phyloP scores from a whole-genome alignment of 2,113 vertebrate genomes.

The Polypterus senegalus region DNA sequence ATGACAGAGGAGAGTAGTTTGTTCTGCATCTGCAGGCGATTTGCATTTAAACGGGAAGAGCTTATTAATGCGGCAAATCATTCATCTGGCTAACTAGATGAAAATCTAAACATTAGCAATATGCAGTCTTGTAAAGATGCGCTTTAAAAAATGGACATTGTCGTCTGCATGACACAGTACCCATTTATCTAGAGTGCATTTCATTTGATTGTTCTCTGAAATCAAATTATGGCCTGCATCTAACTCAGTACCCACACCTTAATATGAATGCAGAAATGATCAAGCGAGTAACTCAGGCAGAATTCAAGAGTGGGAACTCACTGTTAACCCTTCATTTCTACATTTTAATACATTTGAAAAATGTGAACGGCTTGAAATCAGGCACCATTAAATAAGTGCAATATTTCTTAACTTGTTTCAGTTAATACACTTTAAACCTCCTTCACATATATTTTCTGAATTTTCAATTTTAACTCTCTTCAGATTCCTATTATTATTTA shows the following conservation, averaged over 20 bases:
- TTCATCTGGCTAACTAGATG: constrained; percentile 73
- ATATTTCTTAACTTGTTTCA: neutral
- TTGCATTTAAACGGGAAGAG: constrained; percentile 42
- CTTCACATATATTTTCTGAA: neutral
- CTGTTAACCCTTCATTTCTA: neutral
- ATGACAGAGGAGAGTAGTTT: constrained; percentile 22
- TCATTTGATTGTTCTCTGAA: constrained; percentile 61
- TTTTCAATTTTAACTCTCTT: neutral
- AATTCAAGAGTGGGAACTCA: neutral
- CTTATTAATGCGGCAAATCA: constrained; percentile 43
- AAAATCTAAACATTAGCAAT: constrained; percentile 70
- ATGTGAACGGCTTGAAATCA: neutral
- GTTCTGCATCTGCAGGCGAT: constrained; percentile 29
- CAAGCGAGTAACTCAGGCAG: neutral
- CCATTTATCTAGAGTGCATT: constrained; percentile 60
- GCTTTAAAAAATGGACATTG: constrained; percentile 58
- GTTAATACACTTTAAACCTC: neutral
- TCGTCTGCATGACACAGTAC: constrained; percentile 47
- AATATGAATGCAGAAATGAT: constrained; percentile 3
- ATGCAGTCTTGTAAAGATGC: constrained; percentile 62
- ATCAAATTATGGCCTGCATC: constrained; percentile 38
- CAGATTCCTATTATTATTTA: too few relatives aligned
- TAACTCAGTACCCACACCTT: neutral
- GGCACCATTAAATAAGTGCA: neutral
- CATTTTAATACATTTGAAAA: neutral